Conservation (phyloP, 2,797 vertebrate species). For the Gastrophryne carolinensis region DNA sequence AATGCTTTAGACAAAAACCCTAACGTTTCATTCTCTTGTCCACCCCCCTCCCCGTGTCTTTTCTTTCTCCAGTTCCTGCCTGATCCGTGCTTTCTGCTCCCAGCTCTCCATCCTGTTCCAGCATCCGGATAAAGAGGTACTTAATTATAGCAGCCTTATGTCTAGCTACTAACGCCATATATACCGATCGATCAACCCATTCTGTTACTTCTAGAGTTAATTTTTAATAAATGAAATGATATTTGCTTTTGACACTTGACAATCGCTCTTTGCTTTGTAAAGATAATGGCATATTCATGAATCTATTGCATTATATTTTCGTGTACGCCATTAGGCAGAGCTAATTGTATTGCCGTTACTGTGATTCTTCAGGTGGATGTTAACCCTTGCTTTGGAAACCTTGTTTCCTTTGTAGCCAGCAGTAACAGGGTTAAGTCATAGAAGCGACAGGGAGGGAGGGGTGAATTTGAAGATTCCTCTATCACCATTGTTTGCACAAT, state of each 20-base stretch:
- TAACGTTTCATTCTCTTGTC: slow-evolving; percentile 30
- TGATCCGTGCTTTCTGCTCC: slow-evolving; percentile 39
- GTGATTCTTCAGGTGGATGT: not conserved
- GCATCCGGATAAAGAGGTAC: slow-evolving; percentile 48
- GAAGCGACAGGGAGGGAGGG: not conserved
- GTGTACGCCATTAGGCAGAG: not conserved
- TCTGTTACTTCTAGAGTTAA: not conserved
- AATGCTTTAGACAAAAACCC: slow-evolving; percentile 26
- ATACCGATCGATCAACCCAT: not conserved
- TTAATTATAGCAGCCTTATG: not conserved
- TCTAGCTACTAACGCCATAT: not conserved
- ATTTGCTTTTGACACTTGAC: not conserved
- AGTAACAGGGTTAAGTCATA: not conserved
- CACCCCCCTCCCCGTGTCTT: slow-evolving; percentile 19
- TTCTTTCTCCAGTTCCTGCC: slow-evolving; percentile 44
- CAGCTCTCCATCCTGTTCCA: slow-evolving; percentile 18
- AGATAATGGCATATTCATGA: not conserved
- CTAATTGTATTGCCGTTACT: not conserved
- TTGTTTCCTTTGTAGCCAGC: not conserved
- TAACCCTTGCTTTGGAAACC: not conserved
- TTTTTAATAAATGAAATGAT: not conserved
- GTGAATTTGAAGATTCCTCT: not conserved
- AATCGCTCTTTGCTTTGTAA: not conserved
- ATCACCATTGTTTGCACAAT: slow-evolving; percentile 16
- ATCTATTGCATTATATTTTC: not conserved